A percentile compares a stretch with the other conserved stretches of the same genome.
Evolutionary conservation across 2,888 invertebrate species (phyloP).

Genomic region (Spilosoma lubricipeda): DNA sequence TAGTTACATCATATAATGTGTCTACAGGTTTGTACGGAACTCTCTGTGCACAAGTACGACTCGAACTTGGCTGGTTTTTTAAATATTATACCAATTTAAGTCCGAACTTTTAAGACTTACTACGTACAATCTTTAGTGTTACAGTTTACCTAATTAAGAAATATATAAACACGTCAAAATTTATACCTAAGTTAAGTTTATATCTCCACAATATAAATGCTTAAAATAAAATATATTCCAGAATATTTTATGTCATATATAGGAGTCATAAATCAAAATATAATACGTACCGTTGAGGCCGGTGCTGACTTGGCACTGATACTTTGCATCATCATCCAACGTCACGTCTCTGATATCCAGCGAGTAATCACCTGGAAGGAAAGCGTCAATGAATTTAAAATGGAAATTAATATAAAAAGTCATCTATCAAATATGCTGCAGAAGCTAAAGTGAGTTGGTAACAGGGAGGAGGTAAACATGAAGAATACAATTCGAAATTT

Average conservation of each 20-base stretch:
- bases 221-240: not conserved
- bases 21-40: too few relatives aligned
- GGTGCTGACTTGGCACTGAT: conserved; percentile 97
- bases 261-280: conserved; percentile 1
- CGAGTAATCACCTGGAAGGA: conserved; percentile 93
- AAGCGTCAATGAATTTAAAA: conserved; percentile 13
- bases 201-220: not conserved
- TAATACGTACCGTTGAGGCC: conserved; percentile 86
- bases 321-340: conserved; percentile 96
- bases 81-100: too few relatives aligned
- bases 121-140: too few relatives aligned
- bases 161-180: too few relatives aligned
- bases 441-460: not conserved
- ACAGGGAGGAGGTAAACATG: too few relatives aligned
- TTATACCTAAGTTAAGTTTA: too few relatives aligned
- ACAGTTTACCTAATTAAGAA: too few relatives aligned
- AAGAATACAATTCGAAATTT: not conserved
- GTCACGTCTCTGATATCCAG: conserved; percentile 96
- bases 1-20: too few relatives aligned
- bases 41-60: too few relatives aligned
- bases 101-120: too few relatives aligned
- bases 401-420: not conserved
- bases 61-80: too few relatives aligned
- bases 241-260: not conserved
- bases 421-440: not conserved